Evolutionary conservation across 2,797 vertebrate genomes (phyloP).

Genomic region (Carduelis carduelis): DNA sequence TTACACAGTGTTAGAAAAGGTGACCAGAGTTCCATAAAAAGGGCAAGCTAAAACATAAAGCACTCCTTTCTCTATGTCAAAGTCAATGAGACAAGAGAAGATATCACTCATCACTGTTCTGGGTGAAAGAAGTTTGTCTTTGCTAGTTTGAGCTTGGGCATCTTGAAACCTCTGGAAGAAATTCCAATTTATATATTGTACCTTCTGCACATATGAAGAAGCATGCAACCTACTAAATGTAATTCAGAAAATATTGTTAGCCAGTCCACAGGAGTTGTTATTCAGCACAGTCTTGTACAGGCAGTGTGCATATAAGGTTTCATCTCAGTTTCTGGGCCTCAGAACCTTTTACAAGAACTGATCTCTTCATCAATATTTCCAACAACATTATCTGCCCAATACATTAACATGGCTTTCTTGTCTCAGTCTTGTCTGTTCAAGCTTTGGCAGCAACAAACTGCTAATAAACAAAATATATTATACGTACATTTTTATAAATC

Average conservation of each 20-base stretch:
- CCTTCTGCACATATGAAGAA: not conserved
- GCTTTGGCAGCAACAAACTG: not conserved
- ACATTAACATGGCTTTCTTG: not conserved
- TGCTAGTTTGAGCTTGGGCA: not conserved
- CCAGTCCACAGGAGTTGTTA: not conserved
- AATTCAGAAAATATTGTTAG: not conserved
- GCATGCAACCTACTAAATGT: not conserved
- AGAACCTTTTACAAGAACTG: not conserved
- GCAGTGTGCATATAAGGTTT: not conserved
- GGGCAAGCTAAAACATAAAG: not conserved
- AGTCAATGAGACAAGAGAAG: not conserved
- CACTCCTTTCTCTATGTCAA: not conserved
- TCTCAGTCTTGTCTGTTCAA: not conserved
- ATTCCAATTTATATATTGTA: not conserved
- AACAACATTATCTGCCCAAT: not conserved
- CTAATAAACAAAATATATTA: not conserved
- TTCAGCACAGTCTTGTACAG: not conserved
- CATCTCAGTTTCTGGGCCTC: not conserved
- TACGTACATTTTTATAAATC: not conserved
- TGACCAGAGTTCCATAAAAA: not conserved
- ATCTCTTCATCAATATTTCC: not conserved
- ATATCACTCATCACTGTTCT: not conserved
- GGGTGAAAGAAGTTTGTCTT: not conserved
- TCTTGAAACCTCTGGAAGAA: not conserved
- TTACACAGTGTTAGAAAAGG: not conserved